These are phyloP conservation scores for Catharus bicknelli DNA, from an alignment of 2,113 vertebrate genomes.

Conservation along the genomic window DNA sequence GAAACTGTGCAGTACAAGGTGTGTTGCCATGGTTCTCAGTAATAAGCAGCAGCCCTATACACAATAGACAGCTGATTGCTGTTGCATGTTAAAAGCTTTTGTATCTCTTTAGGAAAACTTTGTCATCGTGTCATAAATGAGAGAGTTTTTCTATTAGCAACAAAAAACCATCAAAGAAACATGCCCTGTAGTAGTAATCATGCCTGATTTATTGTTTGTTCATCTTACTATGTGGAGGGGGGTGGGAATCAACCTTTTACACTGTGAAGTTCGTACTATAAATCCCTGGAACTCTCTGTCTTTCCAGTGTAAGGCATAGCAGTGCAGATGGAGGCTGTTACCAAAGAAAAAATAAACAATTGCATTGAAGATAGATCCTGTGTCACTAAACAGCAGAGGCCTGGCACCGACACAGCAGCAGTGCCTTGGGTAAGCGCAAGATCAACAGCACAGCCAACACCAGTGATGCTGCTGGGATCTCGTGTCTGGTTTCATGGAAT, in stretches of 20 bases:
- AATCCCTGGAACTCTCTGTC: neutral
- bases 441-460: neutral
- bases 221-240: fast-evolving
- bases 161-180: neutral
- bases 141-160: neutral
- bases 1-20: slow-evolving; percentile 14
- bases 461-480: neutral
- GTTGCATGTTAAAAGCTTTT: neutral
- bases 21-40: slow-evolving; percentile 57
- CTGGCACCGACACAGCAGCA: neutral
- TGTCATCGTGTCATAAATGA: neutral
- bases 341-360: neutral
- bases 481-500: neutral
- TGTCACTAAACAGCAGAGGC: neutral
- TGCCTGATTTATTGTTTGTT: neutral
- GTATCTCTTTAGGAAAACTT: slow-evolving; percentile 33
- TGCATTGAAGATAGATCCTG: neutral
- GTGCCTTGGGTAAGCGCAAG: neutral
- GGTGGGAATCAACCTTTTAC: neutral
- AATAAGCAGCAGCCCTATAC: neutral
- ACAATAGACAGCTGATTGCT: slow-evolving; percentile 63
- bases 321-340: neutral
- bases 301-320: neutral
- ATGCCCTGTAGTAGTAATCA: neutral
- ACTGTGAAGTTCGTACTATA: neutral